These are phyloP conservation scores for Periophthalmodon schlosseri DNA, from an alignment of 2,113 vertebrate species.

Conservation along the genomic window DNA sequence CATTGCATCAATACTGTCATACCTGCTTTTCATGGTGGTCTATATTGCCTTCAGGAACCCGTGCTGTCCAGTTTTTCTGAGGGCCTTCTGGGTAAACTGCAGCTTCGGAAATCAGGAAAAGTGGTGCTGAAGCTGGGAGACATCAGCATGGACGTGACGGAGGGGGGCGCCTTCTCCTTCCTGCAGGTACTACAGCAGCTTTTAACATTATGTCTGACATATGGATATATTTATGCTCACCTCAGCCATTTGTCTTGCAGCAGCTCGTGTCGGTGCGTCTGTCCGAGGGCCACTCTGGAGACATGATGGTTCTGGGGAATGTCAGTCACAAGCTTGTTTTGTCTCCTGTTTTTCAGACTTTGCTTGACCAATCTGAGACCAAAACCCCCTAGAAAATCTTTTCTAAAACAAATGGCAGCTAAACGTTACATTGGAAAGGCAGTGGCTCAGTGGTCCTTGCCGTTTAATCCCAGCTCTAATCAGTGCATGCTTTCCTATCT, in stretches of 20 bases:
- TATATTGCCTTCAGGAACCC: slow-evolving; percentile 40
- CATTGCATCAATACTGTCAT: not conserved
- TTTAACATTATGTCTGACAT: not conserved
- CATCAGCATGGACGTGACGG: slow-evolving; percentile 73
- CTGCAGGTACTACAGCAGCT: slow-evolving; percentile 66
- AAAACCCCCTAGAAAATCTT: slow-evolving; percentile 6
- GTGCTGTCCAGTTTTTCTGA: slow-evolving; percentile 73
- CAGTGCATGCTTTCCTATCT: not conserved
- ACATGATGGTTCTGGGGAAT: slow-evolving; percentile 77
- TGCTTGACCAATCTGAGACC: slow-evolving; percentile 58
- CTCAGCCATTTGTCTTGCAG: slow-evolving; percentile 45
- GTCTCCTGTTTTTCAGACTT: slow-evolving; percentile 75
- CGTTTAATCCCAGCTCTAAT: not conserved
- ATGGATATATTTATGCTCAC: not conserved
- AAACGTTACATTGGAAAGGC: not conserved
- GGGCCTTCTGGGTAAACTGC: slow-evolving; percentile 76
- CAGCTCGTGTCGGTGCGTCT: slow-evolving; percentile 76
- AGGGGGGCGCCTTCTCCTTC: slow-evolving; percentile 78
- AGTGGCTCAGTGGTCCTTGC: not conserved
- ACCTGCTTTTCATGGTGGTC: not conserved
- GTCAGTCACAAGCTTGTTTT: slow-evolving; percentile 77
- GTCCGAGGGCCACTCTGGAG: slow-evolving; percentile 71
- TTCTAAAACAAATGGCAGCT: slow-evolving; percentile 2
- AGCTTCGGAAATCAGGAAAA: slow-evolving; percentile 77
- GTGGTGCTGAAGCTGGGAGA: slow-evolving; percentile 76